Evolutionary conservation across 2,113 vertebrate species (phyloP).

Genomic region (Scomber japonicus): DNA sequence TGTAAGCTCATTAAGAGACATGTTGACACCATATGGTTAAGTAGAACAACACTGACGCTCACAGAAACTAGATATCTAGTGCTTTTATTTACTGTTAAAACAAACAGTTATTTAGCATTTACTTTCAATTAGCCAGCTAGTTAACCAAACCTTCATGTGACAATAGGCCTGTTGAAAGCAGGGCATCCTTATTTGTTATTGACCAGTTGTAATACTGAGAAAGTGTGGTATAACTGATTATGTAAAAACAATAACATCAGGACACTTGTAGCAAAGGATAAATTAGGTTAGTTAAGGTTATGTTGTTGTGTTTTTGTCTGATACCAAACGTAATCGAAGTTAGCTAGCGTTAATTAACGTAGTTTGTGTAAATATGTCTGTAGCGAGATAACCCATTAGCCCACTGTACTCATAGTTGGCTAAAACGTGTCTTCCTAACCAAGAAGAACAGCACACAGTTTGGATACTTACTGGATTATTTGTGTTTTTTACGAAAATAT

Average conservation of each 20-base stretch:
- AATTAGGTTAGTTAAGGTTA: no score
- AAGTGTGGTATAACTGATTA: background rate
- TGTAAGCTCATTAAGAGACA: background rate
- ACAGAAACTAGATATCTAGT: background rate
- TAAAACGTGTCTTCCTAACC: background rate
- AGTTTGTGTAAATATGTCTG: background rate
- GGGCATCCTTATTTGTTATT: background rate
- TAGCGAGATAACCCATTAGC: background rate
- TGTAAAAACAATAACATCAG: background rate
- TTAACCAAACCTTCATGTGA: background rate
- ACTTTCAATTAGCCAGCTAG: no score
- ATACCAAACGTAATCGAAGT: background rate
- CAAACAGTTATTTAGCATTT: background rate
- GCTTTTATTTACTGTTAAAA: background rate
- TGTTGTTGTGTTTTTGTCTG: background rate
- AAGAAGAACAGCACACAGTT: rapidly evolving
- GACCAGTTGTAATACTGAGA: background rate
- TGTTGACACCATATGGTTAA: background rate
- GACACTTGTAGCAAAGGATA: rapidly evolving
- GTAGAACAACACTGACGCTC: no score
- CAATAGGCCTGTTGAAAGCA: background rate
- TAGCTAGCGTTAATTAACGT: constrained; percentile 11
- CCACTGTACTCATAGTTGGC: background rate
- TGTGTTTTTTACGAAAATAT: background rate
- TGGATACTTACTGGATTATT: constrained; percentile 50